A percentile compares a stretch with the other conserved stretches of the same genome.
Evolutionary conservation across 1,140 invertebrate genomes (phyloP).

Genomic region (Drosophila watanabei): DNA sequence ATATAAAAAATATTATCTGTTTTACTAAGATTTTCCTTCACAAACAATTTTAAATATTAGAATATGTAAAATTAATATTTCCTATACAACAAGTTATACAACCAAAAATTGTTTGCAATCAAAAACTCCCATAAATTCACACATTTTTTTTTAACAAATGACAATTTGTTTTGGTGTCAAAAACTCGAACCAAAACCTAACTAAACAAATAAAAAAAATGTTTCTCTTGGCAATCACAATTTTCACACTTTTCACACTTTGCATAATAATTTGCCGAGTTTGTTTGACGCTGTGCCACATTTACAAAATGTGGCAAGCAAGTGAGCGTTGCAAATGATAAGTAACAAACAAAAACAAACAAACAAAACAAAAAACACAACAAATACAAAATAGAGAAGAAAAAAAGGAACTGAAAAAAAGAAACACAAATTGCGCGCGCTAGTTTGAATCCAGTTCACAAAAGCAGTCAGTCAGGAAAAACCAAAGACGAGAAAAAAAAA

Average conservation of each 20-base stretch:
- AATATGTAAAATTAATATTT: not conserved
- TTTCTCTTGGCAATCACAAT: constrained; percentile 28
- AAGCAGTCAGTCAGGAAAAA: constrained; percentile 48
- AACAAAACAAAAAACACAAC: constrained; percentile 9
- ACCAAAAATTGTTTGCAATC: not conserved
- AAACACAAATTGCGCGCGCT: constrained; percentile 53
- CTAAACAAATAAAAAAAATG: not conserved
- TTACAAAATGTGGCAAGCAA: constrained; percentile 35
- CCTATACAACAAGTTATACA: not conserved
- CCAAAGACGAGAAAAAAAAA: constrained; percentile 24
- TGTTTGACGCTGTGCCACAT: constrained; percentile 38
- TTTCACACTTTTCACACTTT: constrained; percentile 54
- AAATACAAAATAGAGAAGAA: constrained; percentile 9
- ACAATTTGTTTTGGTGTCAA: not conserved
- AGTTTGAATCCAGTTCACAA: constrained; percentile 42
- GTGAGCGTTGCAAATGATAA: constrained; percentile 49
- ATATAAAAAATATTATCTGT: too few species aligned
- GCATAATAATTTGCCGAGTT: constrained; percentile 51
- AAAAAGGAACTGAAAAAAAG: constrained; percentile 5
- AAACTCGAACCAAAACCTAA: constrained; percentile 2
- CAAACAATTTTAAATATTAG: not conserved
- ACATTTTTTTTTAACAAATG: constrained; percentile 7
- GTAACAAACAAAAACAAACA: constrained; percentile 27
- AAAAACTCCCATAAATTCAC: constrained; percentile 4
- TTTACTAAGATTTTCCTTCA: not conserved